Base-by-base conservation (phyloP, 2,888 invertebrate genomes). In the Alitta virens region DNA sequence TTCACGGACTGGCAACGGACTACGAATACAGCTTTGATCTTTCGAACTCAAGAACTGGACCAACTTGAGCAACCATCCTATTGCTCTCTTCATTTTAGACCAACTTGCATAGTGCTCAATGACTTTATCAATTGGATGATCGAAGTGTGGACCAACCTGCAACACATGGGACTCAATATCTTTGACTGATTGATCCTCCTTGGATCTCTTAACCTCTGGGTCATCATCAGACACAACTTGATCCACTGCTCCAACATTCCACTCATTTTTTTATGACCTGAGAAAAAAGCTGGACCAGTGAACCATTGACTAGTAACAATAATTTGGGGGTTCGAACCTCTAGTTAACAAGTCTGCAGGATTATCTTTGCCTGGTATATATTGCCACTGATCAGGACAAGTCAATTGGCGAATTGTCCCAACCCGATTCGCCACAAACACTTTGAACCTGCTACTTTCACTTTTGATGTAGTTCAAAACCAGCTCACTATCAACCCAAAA, bases 371-470 rank as follows among this genome's bases (percentile, higher is more conserved):
- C 25, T 14, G 16, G 18, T 7, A 58, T 26, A 56, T 58, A 25
- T 14, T 42, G 43, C 58, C 58, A 58, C 26, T 58, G 53, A 18
- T 56, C 43, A 24, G 27, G 56, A 5, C 16, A 54, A 14, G 7
- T 56, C 3, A 43, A 12, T 14, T 56, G 38, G 3, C 58, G 3
- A n/a, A 58, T 58, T 18, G n/a, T 58, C 5, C 25, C 7, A 3
- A 58, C 55, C 58, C 58, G 23, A 27, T 58, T 58, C 7, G 25
- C 52, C 7, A 58, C 58, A 55, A 24, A 58, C 2, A 58, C 18
- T 16, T 58, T 55, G 58, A 51, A 58, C 16, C 60, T 24, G n/a
- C 27, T 58, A n/a, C 56, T 56, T n/a, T 58, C 49, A 55, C 25
- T 58, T 5, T n/a, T 58, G 52, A 58, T 55, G 27, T 58, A 58